Base-by-base conservation (phyloP, 2,888 invertebrate genomes). In the Troides helena region DNA sequence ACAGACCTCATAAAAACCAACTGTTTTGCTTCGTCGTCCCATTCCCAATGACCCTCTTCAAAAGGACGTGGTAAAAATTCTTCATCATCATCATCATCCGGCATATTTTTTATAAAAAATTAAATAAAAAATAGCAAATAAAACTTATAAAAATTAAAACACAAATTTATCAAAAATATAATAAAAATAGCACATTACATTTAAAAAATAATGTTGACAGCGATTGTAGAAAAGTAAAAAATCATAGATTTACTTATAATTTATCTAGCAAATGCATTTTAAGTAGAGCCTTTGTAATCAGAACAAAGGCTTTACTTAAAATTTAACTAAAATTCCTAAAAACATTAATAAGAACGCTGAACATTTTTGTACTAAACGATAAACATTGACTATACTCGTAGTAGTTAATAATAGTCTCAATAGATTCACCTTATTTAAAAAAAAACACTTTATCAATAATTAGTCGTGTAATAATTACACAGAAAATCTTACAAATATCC, bases 41-140 rank as follows among this genome's bases (percentile, higher is more conserved):
- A 92, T 23, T 78, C 80, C 92, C 92, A 92, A 72, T 84, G 83
- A 0, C 91, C 92, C 67, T 85, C 69, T 67, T 81, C 81, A 70
- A 79, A 85, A 12, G 77, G 25, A 4, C 77, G 74, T 62, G 70
- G 65, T 36, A 70, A 72, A 56, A 74, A 46, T 5, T 79, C 78
- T 0, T 76, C 78, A 7, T 80, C 82, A 0, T 80, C 80, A 3
- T 81, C 80, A 60, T 78, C 77, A 12, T 77, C 74, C 60, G 64
- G 50, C 72, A 72, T 70, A 56, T 63, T 66, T 56, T 57, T 53
- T 62, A 62, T 36, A 18, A 67, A 72, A 60, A 60, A 30, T 56
- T 59, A 30, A 60, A 61, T 60, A 56, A 62, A 58, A 6, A 53
- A 53, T n/a, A 58, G 23, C 14, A 58, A 23, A 58, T 12, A 58